Conservation (phyloP, 2,113 vertebrate species). For the Crotalus horridus region DNA sequence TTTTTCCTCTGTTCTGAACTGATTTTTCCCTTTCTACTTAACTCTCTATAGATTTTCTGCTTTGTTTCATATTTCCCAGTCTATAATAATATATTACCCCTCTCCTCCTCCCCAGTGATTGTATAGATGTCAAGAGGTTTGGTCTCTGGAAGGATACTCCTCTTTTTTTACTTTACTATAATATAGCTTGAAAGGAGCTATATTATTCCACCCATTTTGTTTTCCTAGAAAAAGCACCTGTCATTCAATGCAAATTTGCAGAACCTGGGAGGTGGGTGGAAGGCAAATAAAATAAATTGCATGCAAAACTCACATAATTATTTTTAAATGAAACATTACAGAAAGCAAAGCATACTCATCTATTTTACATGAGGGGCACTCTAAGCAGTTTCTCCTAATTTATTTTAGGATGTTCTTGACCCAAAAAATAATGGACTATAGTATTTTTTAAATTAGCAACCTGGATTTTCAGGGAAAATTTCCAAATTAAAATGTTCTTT, state of each 20-base stretch:
- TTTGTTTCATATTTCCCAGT: background rate
- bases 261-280: constrained; percentile 10
- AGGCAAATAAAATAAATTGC: constrained; percentile 42
- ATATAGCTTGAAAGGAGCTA: constrained; percentile 44
- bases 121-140: constrained; percentile 18
- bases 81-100: background rate
- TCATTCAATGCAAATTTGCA: constrained; percentile 58
- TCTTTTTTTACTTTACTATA: constrained; percentile 15
- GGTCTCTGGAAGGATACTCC: constrained; percentile 54
- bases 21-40: background rate
- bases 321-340: constrained; percentile 48
- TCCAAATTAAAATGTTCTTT: constrained; percentile 34
- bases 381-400: constrained; percentile 37
- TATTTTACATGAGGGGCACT: constrained; percentile 42
- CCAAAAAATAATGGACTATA: constrained; percentile 30
- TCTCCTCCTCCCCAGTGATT: background rate
- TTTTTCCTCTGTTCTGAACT: background rate
- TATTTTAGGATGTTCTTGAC: constrained; percentile 43
- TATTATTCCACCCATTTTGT: constrained; percentile 48
- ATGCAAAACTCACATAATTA: constrained; percentile 59
- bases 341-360: constrained; percentile 46
- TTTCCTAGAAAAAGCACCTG: constrained; percentile 48
- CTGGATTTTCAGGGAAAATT: constrained; percentile 38
- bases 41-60: constrained; percentile 26
- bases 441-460: constrained; percentile 36